Base-by-base conservation (phyloP, 2,113 vertebrate species). In the Camelus dromedarius region DNA sequence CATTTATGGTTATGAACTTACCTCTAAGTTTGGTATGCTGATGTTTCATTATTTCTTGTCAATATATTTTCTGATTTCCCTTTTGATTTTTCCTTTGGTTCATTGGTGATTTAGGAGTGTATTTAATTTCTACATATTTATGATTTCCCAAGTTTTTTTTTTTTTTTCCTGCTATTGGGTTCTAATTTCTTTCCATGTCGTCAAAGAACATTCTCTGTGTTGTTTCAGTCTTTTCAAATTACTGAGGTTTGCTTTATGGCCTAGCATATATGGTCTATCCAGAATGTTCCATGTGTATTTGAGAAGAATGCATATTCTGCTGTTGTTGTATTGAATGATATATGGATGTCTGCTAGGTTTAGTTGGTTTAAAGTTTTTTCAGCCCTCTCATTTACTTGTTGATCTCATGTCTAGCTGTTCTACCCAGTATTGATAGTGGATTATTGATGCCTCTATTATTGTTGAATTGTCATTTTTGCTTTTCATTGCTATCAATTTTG, bases 401-500 rank as follows among this genome's bases (percentile, higher is more conserved):
- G 24, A 46, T 64, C 22, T 84, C 72, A 42, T 72, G 1, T 72
- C 64, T 84, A 30, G 46, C 70, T 85, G 1, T 85, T 85, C 62
- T 79, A 18, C 58, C 19, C n/a, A 62, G 1, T 42, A 35, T 54
- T 52, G 15, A 62, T 42, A 54, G 22, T 46, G 52, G 35, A 28
- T 64, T 77, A 77, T 30, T 80, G 75, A 56, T 79, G 7, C 35
- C 18, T 81, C 50, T 81, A 46, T 83, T 69, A 67, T 32, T 89
- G 38, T 42, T 54, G 19, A 72, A 52, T 28, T 76, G 20, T 50
- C 11, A 70, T 83, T 70, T 75, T 76, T 64, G 20, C 38, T 16
- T 35, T 84, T 93, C 35, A 28, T 64, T 85, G 64, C 56, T 93
- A 22, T 85, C 24, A 84, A 7, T 77, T 96, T 93, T 93, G 20